Percentiles rank a stretch among this genome's conserved stretches.
phyloP scores from a whole-genome alignment of 2,797 vertebrate genomes.

The Clarias fuscus region DNA sequence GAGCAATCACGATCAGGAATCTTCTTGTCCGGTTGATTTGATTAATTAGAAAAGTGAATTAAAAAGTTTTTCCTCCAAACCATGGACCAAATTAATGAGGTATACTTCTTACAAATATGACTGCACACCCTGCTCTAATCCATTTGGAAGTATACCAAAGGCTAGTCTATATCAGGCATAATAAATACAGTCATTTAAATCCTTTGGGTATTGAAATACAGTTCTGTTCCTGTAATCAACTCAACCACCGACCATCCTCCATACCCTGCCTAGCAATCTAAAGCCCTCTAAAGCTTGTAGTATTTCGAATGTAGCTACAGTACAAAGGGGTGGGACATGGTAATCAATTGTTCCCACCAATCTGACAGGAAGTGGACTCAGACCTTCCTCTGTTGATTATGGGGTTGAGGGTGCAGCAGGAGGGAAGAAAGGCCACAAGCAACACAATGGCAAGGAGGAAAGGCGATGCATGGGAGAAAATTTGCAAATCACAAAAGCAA shows the following conservation, averaged over 20 bases:
- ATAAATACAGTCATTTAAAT: not conserved
- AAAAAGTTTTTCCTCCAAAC: not conserved
- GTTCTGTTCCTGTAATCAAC: slow-evolving; percentile 8
- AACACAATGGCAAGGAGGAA: slow-evolving; percentile 51
- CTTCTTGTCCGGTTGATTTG: too few relatives aligned
- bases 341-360: slow-evolving; percentile 57
- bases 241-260: not conserved
- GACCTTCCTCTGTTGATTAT: slow-evolving; percentile 51
- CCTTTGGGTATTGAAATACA: slow-evolving; percentile 5
- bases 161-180: not conserved
- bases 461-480: not conserved
- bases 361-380: slow-evolving; percentile 53
- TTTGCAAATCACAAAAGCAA: slow-evolving; percentile 20
- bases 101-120: not conserved
- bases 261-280: slow-evolving; percentile 21
- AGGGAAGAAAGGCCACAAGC: slow-evolving; percentile 42
- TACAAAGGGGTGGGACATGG: slow-evolving; percentile 20
- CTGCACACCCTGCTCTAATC: not conserved
- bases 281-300: not conserved
- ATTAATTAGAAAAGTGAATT: not conserved
- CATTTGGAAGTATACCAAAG: not conserved
- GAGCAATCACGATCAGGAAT: not conserved
- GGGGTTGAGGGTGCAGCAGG: slow-evolving; percentile 32
- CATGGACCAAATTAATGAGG: not conserved
- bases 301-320: slow-evolving; percentile 9